Evolutionary conservation across 2,113 vertebrate genomes (phyloP).

Genomic region (Cinclus mexicanus): DNA sequence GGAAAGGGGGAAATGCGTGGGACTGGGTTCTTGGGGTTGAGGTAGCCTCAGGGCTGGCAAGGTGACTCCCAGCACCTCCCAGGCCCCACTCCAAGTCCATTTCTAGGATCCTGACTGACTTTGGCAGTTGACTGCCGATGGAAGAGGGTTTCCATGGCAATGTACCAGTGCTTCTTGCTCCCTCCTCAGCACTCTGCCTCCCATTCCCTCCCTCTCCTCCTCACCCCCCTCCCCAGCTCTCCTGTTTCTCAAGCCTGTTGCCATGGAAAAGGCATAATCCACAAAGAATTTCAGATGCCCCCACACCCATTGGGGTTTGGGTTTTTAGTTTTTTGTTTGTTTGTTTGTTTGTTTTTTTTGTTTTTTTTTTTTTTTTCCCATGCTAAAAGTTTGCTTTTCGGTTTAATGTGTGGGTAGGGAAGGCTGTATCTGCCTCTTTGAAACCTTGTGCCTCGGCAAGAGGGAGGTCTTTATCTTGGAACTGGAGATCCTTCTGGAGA

Average conservation of each 20-base stretch:
- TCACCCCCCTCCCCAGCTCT: background rate
- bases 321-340: background rate
- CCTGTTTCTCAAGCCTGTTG: constrained; percentile 59
- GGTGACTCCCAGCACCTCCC: background rate
- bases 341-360: no score
- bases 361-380: background rate
- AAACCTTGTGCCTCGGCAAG: background rate
- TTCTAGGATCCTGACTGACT: constrained; percentile 70
- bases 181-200: constrained; percentile 46
- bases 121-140: constrained; percentile 67
- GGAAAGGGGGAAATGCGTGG: background rate
- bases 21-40: background rate
- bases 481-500: background rate
- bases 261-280: constrained; percentile 67
- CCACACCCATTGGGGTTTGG: background rate
- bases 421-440: background rate
- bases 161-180: constrained; percentile 36
- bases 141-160: constrained; percentile 77
- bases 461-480: background rate
- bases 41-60: background rate
- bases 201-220: constrained; percentile 50
- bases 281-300: constrained; percentile 35
- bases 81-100: constrained; percentile 30
- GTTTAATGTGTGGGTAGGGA: background rate
- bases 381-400: constrained; percentile 23